Base-by-base conservation (phyloP, 2,113 vertebrate species). In the Engystomops pustulosus region DNA sequence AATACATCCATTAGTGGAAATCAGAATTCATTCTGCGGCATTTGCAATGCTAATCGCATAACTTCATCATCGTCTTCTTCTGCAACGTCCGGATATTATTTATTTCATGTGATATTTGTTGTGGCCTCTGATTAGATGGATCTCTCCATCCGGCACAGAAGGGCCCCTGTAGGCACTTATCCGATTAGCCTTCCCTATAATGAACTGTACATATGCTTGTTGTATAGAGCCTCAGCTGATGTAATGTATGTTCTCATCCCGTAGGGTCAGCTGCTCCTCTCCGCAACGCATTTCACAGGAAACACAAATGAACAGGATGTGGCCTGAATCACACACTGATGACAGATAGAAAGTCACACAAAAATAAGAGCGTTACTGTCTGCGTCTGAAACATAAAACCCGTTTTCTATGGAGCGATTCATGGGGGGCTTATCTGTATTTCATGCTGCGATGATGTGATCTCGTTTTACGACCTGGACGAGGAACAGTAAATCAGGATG, bases 1-100 rank as follows among this genome's bases (percentile, higher is more conserved):
- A 91, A 89, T 88, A 85, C 93, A 94, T 91, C 85, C 80, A 92
- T 91, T 93, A 92, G 92, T 49, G 90, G 90, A 91, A 91, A 88
- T 92, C 92, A 94, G 89, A 92, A 88, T 90, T 93, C 91, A 90
- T 70, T 83, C 75, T 77, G 87, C 86, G 84, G 80, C 91, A 92
- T 95, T 93, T 95, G 93, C 94, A 94, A 91, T 94, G 92, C 90
- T 93, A 95, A 95, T 95, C 91, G 70, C 86, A 30, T 30, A 78
- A 69, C 51, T 77, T 69, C 62, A 12, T 12, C 53, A 9, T 65
- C 55, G 6, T 34, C 25, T 3, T 51, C 49, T n/a, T 77, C 17
- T 38, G 3, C 18, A 36, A 23, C 4, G 34, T 20, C 72, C 18
- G 49, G 47, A 76, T 53, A 49, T 45, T 44, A 41, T 79, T 79